Base-by-base conservation (phyloP, 2,113 vertebrate genomes). In the Chinchilla lanigera region DNA sequence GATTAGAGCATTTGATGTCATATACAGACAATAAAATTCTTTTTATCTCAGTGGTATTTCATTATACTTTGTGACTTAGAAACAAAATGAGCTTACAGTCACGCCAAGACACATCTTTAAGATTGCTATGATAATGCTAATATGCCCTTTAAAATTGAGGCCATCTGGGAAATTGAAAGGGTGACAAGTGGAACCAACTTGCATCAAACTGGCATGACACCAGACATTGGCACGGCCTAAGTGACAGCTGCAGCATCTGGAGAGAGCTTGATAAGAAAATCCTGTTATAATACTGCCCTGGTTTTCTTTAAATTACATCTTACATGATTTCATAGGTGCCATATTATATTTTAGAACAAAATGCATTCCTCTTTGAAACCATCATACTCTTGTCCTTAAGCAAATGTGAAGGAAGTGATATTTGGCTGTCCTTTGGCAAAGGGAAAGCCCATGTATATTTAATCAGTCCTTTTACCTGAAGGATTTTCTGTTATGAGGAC, bases 101-200 rank as follows among this genome's bases (percentile, higher is more conserved):
- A 97, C 98, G 86, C 78, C 75, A 98, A 96, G 35, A 47, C 92
- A 94, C 95, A 95, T 98, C 97, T 97, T 98, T 97, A 98, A 98
- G 98, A 98, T 99, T 92, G 92, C 90, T 97, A 90, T 97, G 98
- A 99, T 98, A 98, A 98, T 98, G 98, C 94, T 98, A 98, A 99
- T 98, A 98, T 93, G 97, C 97, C 98, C 97, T 99, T 98, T 98
- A 98, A 98, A 98, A 98, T 67, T 22, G 96, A 98, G 98, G 96
- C 98, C 96, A 97, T 97, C 98, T 98, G 98, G 96, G 98, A 99
- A 99, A 98, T 98, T 96, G 98, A 98, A 99, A 98, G 98, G 97
- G 97, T 98, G 98, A 98, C 98, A 98, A 99, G 98, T 98, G 98
- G 98, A 99, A 99, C 98, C 98, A 98, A 98, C 98, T 98, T 95